Evolutionary conservation across 2,888 invertebrate genomes (phyloP).

Genomic region (Acronicta aceris): DNA sequence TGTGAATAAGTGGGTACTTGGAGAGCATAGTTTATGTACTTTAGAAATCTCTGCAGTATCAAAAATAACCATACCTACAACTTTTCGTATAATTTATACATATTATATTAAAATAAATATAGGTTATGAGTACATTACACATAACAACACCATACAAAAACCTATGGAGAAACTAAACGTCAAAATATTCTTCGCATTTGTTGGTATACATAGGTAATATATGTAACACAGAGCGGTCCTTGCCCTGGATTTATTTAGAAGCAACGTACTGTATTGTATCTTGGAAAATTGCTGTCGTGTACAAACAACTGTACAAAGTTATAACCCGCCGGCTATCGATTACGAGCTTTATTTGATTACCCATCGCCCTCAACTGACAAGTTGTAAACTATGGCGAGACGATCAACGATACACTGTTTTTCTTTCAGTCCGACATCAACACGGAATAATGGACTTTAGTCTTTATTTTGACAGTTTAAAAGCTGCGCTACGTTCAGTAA

Average conservation of each 20-base stretch:
- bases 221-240: not conserved
- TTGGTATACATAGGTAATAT: too few relatives aligned
- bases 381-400: conserved; percentile 31
- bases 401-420: conserved; percentile 30
- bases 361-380: conserved; percentile 27
- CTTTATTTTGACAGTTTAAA: conserved; percentile 54
- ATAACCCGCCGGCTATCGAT: conserved; percentile 13
- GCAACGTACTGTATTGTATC: not conserved
- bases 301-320: conserved; percentile 1
- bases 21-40: too few relatives aligned
- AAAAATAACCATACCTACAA: too few relatives aligned
- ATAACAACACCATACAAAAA: too few relatives aligned
- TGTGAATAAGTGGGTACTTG: too few relatives aligned
- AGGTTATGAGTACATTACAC: too few relatives aligned
- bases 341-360: conserved; percentile 42
- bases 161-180: too few relatives aligned
- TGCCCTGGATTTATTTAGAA: not conserved
- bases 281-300: not conserved
- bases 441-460: conserved; percentile 27
- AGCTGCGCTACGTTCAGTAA: conserved; percentile 17
- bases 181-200: too few relatives aligned
- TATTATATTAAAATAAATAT: too few relatives aligned
- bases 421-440: conserved; percentile 29
- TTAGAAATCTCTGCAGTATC: too few relatives aligned
- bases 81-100: too few relatives aligned